phyloP scores from a whole-genome alignment of 2,888 invertebrate species.

The Apodemia zela region DNA sequence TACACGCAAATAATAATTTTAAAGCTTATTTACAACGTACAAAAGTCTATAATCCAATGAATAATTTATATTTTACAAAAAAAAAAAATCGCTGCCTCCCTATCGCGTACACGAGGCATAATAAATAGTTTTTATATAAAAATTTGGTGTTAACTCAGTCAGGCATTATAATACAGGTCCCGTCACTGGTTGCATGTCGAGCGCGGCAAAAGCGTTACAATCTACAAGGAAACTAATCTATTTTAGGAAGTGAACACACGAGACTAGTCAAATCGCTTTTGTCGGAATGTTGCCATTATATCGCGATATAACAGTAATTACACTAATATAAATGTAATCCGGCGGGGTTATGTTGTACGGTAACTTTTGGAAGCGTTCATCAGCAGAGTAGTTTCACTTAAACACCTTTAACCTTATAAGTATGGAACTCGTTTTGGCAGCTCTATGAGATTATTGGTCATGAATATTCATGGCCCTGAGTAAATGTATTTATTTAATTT shows the following conservation, averaged over 20 bases:
- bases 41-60: slow-evolving; percentile 24
- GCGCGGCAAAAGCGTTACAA: slow-evolving; percentile 41
- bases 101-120: slow-evolving; percentile 33
- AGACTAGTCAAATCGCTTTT: slow-evolving; percentile 52
- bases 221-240: slow-evolving; percentile 41
- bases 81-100: slow-evolving; percentile 29
- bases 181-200: slow-evolving; percentile 44
- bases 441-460: background rate
- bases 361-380: slow-evolving; percentile 11
- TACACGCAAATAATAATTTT: slow-evolving; percentile 22
- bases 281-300: slow-evolving; percentile 41
- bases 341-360: slow-evolving; percentile 16
- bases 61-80: slow-evolving; percentile 30
- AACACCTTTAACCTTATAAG: background rate
- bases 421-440: slow-evolving; percentile 10
- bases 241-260: slow-evolving; percentile 53
- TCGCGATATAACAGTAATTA: slow-evolving; percentile 32
- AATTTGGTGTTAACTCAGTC: slow-evolving; percentile 72
- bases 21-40: slow-evolving; percentile 24
- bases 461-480: background rate
- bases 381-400: background rate
- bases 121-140: slow-evolving; percentile 51
- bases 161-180: slow-evolving; percentile 62
- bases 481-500: background rate
- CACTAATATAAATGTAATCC: slow-evolving; percentile 34